These are phyloP conservation scores for Epinephelus moara DNA, from an alignment of 2,113 vertebrate genomes.

Conservation along the genomic window DNA sequence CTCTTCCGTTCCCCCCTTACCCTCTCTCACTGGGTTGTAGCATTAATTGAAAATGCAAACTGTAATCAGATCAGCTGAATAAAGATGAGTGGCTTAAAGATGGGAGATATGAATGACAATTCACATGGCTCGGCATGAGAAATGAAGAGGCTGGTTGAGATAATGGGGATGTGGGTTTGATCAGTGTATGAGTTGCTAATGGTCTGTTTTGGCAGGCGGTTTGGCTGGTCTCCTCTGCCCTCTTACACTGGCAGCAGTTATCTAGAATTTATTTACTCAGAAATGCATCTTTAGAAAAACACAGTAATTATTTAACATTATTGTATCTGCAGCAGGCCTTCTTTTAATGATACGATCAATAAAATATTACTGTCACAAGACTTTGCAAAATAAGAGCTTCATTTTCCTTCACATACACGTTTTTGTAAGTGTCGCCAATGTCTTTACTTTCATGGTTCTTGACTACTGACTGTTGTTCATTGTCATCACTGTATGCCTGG, in stretches of 20 bases:
- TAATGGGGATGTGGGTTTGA: slow-evolving; percentile 49
- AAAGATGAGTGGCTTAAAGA: slow-evolving; percentile 71
- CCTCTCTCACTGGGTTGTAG: slow-evolving; percentile 32
- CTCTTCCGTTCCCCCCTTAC: not conserved
- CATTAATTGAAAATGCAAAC: slow-evolving; percentile 71
- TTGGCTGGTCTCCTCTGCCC: slow-evolving; percentile 37
- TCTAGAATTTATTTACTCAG: slow-evolving; percentile 52
- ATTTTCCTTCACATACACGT: not conserved
- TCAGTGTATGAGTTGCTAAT: slow-evolving; percentile 46
- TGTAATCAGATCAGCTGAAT: slow-evolving; percentile 74
- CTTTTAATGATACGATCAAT: not conserved
- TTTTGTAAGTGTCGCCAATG: not conserved
- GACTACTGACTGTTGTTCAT: not conserved
- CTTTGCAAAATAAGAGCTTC: not conserved
- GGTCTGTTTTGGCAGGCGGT: slow-evolving; percentile 60
- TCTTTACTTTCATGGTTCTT: no score
- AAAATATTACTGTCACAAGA: not conserved
- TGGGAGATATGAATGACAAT: slow-evolving; percentile 61
- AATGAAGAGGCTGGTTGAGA: slow-evolving; percentile 53
- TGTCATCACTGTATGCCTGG: not conserved
- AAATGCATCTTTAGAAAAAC: slow-evolving; percentile 55
- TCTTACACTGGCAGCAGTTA: slow-evolving; percentile 40
- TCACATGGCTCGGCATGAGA: slow-evolving; percentile 52
- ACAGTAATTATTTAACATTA: slow-evolving; percentile 37
- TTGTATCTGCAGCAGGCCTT: slow-evolving; percentile 12